Evolutionary conservation across 2,888 invertebrate species (phyloP).

Genomic region (Conomelus anceps): DNA sequence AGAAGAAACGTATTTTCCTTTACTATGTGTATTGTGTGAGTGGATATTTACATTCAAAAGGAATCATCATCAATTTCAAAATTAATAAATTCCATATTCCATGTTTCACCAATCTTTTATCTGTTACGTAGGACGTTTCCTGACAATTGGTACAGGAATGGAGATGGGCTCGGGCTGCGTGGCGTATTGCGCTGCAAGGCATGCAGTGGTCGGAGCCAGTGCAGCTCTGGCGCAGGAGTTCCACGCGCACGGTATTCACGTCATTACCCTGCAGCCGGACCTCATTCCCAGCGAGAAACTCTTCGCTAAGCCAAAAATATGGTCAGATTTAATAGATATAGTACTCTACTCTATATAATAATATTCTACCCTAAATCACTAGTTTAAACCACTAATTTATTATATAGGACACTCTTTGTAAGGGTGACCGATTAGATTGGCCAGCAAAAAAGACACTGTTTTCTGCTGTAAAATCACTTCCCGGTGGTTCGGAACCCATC

Average conservation of each 20-base stretch:
- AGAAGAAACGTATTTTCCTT: slow-evolving; percentile 26
- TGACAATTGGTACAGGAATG: slow-evolving; percentile 57
- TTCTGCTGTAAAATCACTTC: no score
- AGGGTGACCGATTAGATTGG: no score
- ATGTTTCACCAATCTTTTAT: no score
- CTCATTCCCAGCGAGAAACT: slow-evolving; percentile 58
- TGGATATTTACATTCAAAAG: slow-evolving; percentile 38
- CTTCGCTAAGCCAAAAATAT: slow-evolving; percentile 54
- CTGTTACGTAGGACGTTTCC: slow-evolving; percentile 51
- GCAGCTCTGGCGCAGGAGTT: slow-evolving; percentile 63
- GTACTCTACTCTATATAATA: no score
- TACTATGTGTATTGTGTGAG: not conserved
- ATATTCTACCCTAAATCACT: no score
- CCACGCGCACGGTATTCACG: slow-evolving; percentile 62
- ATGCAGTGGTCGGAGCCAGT: slow-evolving; percentile 75
- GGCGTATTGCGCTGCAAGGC: slow-evolving; percentile 51
- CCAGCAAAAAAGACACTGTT: no score
- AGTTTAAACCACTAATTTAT: no score
- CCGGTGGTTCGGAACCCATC: no score
- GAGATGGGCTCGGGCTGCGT: slow-evolving; percentile 35
- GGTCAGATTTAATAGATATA: slow-evolving; percentile 24
- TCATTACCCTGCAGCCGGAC: slow-evolving; percentile 67
- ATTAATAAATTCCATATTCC: no score
- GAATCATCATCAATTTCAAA: no score
- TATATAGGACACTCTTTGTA: no score